Base-by-base conservation (phyloP, 2,797 vertebrate species). In the Clarias laeviceps region DNA sequence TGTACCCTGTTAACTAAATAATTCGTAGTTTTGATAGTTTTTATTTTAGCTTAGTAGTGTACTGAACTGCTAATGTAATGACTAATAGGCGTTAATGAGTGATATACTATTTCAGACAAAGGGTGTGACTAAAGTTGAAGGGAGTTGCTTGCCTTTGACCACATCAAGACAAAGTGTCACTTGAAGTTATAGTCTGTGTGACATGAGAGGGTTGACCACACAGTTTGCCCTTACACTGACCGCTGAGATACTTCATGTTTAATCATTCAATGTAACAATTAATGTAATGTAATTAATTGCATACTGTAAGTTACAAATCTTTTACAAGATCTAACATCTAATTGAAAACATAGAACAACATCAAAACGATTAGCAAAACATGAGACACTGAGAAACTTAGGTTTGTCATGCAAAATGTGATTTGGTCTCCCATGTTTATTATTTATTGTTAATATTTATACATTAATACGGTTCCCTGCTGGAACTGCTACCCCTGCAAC, bases 111-210 rank as follows among this genome's bases (percentile, higher is more conserved):
- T 37, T 79, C 22, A 62, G 29, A 14, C 32, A 40, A 57, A 61
- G n/a, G 18, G 54, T 22, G 32, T 78, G 57, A 62, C 77, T n/a
- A n/a, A 34, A 40, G 74, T 56, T 24, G 32, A 37, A 24, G 1
- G 56, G 66, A 40, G 34, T 72, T 73, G 24, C 12, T 57, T 59
- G 32, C 20, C 24, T 76, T n/a, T 66, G 37, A 57, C 40, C 17
- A 14, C 54, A 69, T 69, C 24, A 59, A 24, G 76, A 45, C 50
- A 80, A 24, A 80, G 62, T 73, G 68, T 72, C 66, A 62, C 56
- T 79, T 62, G n/a, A 70, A 57, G 20, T 14, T 24, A 8, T 17
- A 18, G 59, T 79, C n/a, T 61, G 50, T 50, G n/a, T 12, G 22
- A 34, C 32, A n/a, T 20, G 32, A 32, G 45, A 77, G 24, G 22